Base-by-base conservation (phyloP, 2,797 vertebrate genomes). In the Ptychobarbus kaznakovi region DNA sequence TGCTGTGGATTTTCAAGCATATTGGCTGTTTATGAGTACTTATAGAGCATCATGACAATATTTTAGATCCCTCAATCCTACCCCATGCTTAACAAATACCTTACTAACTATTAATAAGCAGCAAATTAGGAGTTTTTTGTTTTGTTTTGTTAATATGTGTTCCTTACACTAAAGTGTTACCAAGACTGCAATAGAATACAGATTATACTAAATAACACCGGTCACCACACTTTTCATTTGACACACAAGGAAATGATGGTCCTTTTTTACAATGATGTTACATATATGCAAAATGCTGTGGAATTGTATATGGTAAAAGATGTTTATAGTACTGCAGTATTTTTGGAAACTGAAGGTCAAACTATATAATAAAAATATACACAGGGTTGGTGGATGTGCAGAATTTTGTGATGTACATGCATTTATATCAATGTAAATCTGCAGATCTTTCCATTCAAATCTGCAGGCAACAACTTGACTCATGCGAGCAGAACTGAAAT, bases 391-490 rank as follows among this genome's bases (percentile, higher is more conserved):
- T 35, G 73, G 2, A 53, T 1, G 10, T 56, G 49, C 28, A 56
- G 49, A 58, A 15, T 58, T 22, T 4, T 38, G 25, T 38, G 13
- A 56, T 56, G 12, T 42, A 25, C 13, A 18, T 20, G n/a, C 44
- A 20, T 49, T 32, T 75, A 32, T 18, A 16, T 46, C 1, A 7
- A 25, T 44, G 40, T 46, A 46, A 46, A 49, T 46, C 8, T 20
- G 46, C 22, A n/a, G 69, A 5, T 32, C 44, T 35, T 20, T 75
- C 32, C 6, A 58, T 3, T 40, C 16, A 28, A 28, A 12, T 22
- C 38, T 70, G 68, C 68, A 42, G 68, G 68, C 9, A 75, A 75
- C n/a, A 51, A 12, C 70, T n/a, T 73, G 70, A 73, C 13, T 6
- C 40, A 72, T 40, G 6, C 8, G 13, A 11, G 6, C 3, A 42